A percentile compares a stretch with the other conserved stretches of the same genome.
Conservation (phyloP, 2,113 vertebrate species). For the Mesitornis unicolor region DNA sequence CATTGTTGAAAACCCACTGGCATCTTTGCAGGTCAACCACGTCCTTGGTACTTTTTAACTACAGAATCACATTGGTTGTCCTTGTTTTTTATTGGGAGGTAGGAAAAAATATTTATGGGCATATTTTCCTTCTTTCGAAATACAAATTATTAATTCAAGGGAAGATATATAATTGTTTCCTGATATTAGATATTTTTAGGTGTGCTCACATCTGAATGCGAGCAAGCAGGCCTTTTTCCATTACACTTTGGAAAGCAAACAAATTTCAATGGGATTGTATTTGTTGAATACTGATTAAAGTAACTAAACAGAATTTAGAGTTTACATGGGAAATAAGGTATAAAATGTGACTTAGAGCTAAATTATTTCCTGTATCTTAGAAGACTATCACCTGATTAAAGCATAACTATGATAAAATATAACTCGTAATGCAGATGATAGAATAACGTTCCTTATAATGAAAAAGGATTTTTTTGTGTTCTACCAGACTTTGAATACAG, state of each 20-base stretch:
- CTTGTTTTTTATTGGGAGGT: not conserved
- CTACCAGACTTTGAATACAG: not conserved
- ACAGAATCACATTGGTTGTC: not conserved
- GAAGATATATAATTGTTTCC: slow-evolving; percentile 48
- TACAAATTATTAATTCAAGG: slow-evolving; percentile 37
- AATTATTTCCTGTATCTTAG: not conserved
- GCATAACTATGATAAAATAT: not conserved
- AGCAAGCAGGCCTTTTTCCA: not conserved
- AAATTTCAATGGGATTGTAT: slow-evolving; percentile 23
- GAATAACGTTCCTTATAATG: not conserved
- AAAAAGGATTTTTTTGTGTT: not conserved
- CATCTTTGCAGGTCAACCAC: not conserved
- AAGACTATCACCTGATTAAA: not conserved
- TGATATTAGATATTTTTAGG: slow-evolving; percentile 39
- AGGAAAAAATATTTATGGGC: not conserved
- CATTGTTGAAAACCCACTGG: not conserved
- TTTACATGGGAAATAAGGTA: not conserved
- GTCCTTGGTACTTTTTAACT: not conserved
- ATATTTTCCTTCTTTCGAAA: slow-evolving; percentile 29
- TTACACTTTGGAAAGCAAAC: slow-evolving; percentile 29
- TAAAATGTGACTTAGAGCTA: not conserved
- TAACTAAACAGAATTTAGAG: not conserved
- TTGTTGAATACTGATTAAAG: slow-evolving; percentile 46
- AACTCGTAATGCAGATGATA: not conserved
- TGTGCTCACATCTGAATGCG: slow-evolving; percentile 7